phyloP scores from a whole-genome alignment of 2,113 vertebrate genomes.

The Oreocharis arfaki region DNA sequence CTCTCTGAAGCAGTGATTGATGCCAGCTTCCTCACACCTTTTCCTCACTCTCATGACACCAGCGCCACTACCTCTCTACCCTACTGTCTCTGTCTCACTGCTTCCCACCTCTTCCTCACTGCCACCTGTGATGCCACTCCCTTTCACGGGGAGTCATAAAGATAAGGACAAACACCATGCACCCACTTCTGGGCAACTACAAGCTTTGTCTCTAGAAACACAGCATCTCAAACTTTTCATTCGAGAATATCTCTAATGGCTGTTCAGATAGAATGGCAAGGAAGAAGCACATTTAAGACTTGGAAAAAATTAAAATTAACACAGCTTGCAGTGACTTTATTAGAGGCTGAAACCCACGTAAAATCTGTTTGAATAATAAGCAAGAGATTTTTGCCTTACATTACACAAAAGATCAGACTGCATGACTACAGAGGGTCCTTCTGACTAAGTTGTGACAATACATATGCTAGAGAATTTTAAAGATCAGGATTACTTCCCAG shows the following conservation, averaged over 20 bases:
- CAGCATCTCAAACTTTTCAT: background rate
- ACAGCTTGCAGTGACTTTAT: background rate
- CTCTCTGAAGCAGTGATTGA: background rate
- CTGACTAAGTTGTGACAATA: background rate
- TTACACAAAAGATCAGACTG: background rate
- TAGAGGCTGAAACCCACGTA: background rate
- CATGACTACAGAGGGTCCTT: background rate
- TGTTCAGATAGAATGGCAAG: background rate
- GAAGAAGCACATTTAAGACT: background rate
- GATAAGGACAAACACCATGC: background rate
- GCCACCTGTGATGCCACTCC: background rate
- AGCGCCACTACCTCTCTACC: background rate
- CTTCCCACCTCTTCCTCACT: background rate
- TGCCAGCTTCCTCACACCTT: background rate
- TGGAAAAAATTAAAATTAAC: background rate
- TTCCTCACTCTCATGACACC: background rate
- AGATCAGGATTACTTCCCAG: background rate
- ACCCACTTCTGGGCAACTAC: background rate
- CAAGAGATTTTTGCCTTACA: background rate
- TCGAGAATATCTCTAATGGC: background rate
- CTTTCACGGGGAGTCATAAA: background rate
- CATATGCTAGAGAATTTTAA: background rate
- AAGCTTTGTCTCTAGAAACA: background rate
- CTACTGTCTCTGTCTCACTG: background rate
- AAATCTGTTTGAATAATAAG: background rate